Conservation (phyloP, 64 coral and sea anemone species). For the Anthopleura sola region DNA sequence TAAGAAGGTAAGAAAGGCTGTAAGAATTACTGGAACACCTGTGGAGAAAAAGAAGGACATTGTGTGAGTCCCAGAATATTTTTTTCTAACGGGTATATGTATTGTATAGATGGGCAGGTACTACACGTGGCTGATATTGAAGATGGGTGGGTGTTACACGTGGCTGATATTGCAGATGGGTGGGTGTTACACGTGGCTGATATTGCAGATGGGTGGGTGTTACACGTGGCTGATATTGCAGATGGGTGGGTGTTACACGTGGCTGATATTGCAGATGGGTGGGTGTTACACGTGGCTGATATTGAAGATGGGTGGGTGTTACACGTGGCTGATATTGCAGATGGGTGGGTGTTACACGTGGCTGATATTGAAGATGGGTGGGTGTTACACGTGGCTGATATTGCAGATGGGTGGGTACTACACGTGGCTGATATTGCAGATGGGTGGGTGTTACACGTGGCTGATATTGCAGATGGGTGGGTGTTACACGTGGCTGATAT, state of each 20-base stretch:
- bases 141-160: neutral
- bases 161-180: neutral
- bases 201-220: neutral
- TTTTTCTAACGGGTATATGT: neutral
- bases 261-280: neutral
- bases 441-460: too few species aligned
- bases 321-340: neutral
- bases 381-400: too few species aligned
- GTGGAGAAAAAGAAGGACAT: neutral
- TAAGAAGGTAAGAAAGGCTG: conserved; percentile 13
- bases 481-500: too few species aligned
- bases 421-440: too few species aligned
- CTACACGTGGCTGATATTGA: neutral
- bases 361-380: too few species aligned
- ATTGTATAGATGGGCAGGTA: neutral
- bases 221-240: neutral
- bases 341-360: neutral
- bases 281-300: too few species aligned
- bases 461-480: too few species aligned
- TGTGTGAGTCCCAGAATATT: neutral
- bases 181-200: neutral
- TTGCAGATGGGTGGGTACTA: too few species aligned
- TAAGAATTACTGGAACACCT: conserved; percentile 52
- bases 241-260: too few species aligned
- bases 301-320: neutral